phyloP scores from a whole-genome alignment of 1,140 invertebrate species.

The Ceratina calcarata region DNA sequence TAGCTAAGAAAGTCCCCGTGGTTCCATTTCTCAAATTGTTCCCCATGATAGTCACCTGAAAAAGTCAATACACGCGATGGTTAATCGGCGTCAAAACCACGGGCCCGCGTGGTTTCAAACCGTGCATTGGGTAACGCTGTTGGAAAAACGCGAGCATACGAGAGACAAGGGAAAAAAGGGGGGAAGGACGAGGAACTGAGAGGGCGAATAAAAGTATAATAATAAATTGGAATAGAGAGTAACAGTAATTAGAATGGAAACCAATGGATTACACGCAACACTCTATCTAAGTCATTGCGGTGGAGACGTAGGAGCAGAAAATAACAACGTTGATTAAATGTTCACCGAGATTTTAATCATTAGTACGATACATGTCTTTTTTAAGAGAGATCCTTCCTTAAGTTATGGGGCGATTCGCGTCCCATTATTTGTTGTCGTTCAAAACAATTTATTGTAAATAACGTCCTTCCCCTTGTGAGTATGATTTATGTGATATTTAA shows the following conservation, averaged over 20 bases:
- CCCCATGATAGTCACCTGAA: slow-evolving; percentile 26
- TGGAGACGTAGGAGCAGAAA: background rate
- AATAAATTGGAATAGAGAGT: background rate
- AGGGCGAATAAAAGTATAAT: background rate
- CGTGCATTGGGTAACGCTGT: slow-evolving; percentile 15
- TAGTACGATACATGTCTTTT: background rate
- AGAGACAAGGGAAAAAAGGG: background rate
- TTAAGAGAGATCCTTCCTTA: background rate
- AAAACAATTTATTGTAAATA: slow-evolving; percentile 37
- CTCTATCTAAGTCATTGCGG: too few species aligned
- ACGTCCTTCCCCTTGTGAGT: slow-evolving; percentile 44
- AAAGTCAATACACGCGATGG: slow-evolving; percentile 25
- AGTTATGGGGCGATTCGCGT: background rate
- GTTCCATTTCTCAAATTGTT: slow-evolving; percentile 27
- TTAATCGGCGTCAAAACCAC: slow-evolving; percentile 15
- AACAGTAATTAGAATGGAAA: background rate
- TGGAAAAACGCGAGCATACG: background rate
- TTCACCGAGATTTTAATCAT: slow-evolving; percentile 18
- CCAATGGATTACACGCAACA: background rate
- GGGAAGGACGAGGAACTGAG: background rate
- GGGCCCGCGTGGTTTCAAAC: background rate
- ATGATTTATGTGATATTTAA: slow-evolving; percentile 56
- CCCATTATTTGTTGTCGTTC: background rate
- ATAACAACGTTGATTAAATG: slow-evolving; percentile 8
- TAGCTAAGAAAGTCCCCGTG: background rate